phyloP scores from a whole-genome alignment of 2,113 vertebrate species.

The Heloderma charlesbogerti region DNA sequence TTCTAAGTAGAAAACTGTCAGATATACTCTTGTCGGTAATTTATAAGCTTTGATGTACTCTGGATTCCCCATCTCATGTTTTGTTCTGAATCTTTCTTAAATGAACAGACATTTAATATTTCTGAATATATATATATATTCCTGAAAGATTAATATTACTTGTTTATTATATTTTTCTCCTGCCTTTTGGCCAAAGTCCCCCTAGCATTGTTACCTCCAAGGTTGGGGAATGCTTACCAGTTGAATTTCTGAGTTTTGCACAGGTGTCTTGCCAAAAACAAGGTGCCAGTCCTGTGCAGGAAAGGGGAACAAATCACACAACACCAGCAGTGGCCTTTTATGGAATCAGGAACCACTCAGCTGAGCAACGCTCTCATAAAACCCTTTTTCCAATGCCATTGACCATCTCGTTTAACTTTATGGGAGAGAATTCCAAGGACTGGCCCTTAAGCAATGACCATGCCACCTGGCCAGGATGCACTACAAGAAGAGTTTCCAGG shows the following conservation, averaged over 20 bases:
- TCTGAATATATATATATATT: neutral
- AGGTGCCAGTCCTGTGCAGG: too few species aligned
- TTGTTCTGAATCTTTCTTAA: neutral
- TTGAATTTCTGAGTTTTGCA: neutral
- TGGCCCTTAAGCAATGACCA: neutral
- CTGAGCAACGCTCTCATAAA: neutral
- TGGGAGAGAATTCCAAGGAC: neutral
- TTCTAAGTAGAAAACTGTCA: too few species aligned
- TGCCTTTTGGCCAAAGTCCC: neutral
- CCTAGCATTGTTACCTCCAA: neutral
- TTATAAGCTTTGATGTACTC: neutral
- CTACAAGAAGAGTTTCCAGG: neutral
- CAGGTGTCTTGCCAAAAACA: neutral
- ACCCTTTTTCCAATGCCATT: neutral
- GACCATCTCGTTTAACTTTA: neutral
- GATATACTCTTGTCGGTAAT: too few species aligned
- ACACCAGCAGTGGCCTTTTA: too few species aligned
- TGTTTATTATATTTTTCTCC: neutral
- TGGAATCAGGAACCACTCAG: neutral
- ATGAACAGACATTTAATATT: neutral
- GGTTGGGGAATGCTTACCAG: neutral
- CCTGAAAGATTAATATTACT: neutral
- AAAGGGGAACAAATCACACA: neutral
- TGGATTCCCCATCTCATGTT: neutral
- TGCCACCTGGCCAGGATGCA: neutral